phyloP scores from a whole-genome alignment of 1,140 invertebrate genomes.

The Caenorhabditis remanei region DNA sequence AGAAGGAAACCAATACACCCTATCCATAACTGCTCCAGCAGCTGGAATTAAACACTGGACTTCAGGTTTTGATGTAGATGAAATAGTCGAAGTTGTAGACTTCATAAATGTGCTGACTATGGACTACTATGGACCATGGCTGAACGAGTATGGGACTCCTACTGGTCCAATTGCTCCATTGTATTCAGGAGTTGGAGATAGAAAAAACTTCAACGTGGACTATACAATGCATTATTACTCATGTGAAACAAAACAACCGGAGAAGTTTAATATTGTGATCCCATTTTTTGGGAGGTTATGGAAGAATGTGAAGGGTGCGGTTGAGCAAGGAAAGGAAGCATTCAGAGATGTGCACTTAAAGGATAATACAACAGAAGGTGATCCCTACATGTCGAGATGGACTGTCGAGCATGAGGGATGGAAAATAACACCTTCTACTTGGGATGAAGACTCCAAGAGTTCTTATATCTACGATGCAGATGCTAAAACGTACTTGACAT shows the following conservation, averaged over 20 bases:
- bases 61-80: not conserved
- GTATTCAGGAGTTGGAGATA: not conserved
- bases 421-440: not conserved
- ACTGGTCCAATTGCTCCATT: conserved; percentile 1
- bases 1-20: not conserved
- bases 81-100: not conserved
- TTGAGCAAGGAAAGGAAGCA: not conserved
- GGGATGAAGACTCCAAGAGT: not conserved
- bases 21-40: not conserved
- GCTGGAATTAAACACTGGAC: not conserved
- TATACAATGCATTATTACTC: not conserved
- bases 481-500: conserved; percentile 1
- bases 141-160: not conserved
- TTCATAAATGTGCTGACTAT: conserved; percentile 1
- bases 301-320: not conserved
- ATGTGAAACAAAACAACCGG: not conserved
- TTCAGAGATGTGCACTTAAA: not conserved
- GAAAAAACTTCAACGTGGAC: not conserved
- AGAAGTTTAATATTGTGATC: conserved; percentile 28
- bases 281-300: conserved; percentile 15
- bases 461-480: not conserved
- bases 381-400: not conserved
- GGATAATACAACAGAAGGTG: not conserved
- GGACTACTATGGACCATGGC: conserved; percentile 27
- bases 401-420: not conserved